Evolutionary conservation across 2,797 vertebrate genomes (phyloP).

Genomic region (Ctenopoma multispine): DNA sequence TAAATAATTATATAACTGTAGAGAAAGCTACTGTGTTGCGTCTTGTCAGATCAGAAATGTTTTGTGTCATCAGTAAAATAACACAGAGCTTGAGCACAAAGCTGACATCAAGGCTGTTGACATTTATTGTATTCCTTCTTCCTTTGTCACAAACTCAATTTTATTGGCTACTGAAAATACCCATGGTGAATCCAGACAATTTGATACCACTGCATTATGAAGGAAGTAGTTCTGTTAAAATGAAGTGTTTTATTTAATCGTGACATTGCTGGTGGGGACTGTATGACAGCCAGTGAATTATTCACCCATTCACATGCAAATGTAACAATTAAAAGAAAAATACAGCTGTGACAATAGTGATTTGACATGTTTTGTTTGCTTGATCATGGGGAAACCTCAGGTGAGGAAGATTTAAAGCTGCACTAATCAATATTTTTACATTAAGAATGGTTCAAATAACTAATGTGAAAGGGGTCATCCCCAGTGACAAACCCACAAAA

Average conservation of each 20-base stretch:
- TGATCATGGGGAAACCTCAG: constrained; percentile 14
- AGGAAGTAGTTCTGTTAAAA: constrained; percentile 22
- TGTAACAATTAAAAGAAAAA: constrained; percentile 35
- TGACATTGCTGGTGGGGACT: constrained; percentile 30
- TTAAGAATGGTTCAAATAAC: neutral
- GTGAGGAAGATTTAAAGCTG: constrained; percentile 1
- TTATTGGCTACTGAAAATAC: constrained; percentile 44
- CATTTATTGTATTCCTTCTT: constrained; percentile 40
- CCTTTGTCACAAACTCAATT: constrained; percentile 49
- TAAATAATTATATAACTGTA: constrained; percentile 37
- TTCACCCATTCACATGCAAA: constrained; percentile 19
- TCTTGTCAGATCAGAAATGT: constrained; percentile 26
- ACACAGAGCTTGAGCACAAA: constrained; percentile 34
- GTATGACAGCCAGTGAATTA: constrained; percentile 28
- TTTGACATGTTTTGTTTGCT: constrained; percentile 26
- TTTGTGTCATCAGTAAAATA: constrained; percentile 39
- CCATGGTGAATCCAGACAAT: constrained; percentile 21
- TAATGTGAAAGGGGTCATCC: neutral
- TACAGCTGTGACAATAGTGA: constrained; percentile 11
- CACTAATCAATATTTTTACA: neutral
- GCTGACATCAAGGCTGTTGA: constrained; percentile 35
- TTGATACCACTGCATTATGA: constrained; percentile 20
- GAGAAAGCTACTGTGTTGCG: constrained; percentile 9
- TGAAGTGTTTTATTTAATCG: constrained; percentile 48
- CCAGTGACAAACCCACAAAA: neutral